These are phyloP conservation scores for Bucco capensis DNA, from an alignment of 2,113 vertebrate species.

Conservation along the genomic window DNA sequence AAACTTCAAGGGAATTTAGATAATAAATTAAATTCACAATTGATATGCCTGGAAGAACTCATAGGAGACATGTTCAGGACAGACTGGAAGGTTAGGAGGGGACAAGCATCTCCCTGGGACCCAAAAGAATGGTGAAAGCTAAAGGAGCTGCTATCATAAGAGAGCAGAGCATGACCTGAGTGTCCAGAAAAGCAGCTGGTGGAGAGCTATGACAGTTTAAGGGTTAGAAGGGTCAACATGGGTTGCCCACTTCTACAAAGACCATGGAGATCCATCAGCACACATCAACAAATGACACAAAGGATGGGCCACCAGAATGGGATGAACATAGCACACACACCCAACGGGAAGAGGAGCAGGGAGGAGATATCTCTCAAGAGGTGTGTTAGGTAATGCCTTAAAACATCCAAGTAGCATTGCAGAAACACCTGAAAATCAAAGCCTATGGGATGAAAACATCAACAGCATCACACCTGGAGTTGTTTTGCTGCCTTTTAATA, in stretches of 20 bases:
- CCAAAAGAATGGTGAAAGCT: background rate
- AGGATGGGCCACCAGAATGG: background rate
- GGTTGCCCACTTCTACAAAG: background rate
- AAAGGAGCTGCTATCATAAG: background rate
- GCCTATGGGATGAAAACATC: background rate
- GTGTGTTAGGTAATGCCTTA: background rate
- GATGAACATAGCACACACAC: accelerated
- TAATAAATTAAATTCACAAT: background rate
- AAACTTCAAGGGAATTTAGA: background rate
- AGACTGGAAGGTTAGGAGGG: background rate
- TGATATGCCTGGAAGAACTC: background rate
- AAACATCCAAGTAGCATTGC: background rate
- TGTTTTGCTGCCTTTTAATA: background rate
- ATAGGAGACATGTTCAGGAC: background rate
- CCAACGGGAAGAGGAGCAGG: background rate
- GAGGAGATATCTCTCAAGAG: background rate
- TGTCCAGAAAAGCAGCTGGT: accelerated
- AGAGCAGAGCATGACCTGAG: accelerated
- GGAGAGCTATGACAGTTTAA: background rate
- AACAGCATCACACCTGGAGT: accelerated
- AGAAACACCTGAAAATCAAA: background rate
- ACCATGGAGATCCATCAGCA: background rate
- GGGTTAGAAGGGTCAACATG: background rate
- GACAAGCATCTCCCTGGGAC: background rate
- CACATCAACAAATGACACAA: background rate